phyloP scores from a whole-genome alignment of 2,888 invertebrate species.

The Oscheius sp. region DNA sequence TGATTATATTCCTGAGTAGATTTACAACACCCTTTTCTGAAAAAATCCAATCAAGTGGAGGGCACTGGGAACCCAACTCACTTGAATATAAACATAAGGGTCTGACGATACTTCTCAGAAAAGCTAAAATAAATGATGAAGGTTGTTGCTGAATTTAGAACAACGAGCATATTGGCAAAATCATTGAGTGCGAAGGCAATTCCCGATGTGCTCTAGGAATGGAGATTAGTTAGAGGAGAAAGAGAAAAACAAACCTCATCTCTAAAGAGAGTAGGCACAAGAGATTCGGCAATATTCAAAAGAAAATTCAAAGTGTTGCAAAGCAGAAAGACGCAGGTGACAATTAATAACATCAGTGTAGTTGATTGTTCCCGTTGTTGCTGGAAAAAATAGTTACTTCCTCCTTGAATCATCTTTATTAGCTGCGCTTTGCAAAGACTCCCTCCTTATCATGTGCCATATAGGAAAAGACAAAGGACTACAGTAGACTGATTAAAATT shows the following conservation, averaged over 20 bases:
- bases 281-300: constrained; percentile 63
- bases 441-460: too few relatives aligned
- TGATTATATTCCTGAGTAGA: constrained; percentile 51
- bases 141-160: constrained; percentile 66
- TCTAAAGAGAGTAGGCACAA: constrained; percentile 53
- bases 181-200: constrained; percentile 66
- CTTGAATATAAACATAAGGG: constrained; percentile 55
- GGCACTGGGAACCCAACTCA: too few relatives aligned
- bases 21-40: constrained; percentile 56
- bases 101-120: constrained; percentile 65
- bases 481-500: too few relatives aligned
- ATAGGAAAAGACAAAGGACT: too few relatives aligned
- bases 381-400: too few relatives aligned
- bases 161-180: constrained; percentile 63
- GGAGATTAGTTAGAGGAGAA: not conserved
- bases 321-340: constrained; percentile 64
- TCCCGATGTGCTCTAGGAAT: constrained; percentile 47
- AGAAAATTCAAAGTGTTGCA: constrained; percentile 67
- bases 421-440: too few relatives aligned
- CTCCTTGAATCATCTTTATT: too few relatives aligned
- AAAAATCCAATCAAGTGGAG: not conserved
- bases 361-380: constrained; percentile 67
- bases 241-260: constrained; percentile 37
- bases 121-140: constrained; percentile 66
- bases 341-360: constrained; percentile 67